phyloP scores from a whole-genome alignment of 1,140 invertebrate species.

The Varroa destructor region DNA sequence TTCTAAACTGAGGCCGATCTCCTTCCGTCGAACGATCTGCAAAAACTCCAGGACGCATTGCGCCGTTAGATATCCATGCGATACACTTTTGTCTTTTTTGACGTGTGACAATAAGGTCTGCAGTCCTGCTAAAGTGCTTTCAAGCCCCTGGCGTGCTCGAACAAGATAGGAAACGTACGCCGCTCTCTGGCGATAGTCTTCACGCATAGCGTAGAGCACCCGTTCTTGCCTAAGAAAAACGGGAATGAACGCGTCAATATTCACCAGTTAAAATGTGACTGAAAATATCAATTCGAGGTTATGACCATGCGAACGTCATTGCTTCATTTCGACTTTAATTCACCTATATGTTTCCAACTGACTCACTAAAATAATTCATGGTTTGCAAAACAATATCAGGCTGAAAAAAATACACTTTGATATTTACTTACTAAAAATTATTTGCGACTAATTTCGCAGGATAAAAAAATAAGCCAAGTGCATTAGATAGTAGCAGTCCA shows the following conservation, averaged over 20 bases:
- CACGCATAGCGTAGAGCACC: slow-evolving; percentile 58
- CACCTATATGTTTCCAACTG: no score
- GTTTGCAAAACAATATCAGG: no score
- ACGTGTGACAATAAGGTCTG: slow-evolving; percentile 47
- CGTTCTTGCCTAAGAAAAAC: slow-evolving; percentile 46
- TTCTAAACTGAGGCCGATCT: slow-evolving; percentile 46
- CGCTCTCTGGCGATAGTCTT: slow-evolving; percentile 62
- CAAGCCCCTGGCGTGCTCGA: slow-evolving; percentile 61
- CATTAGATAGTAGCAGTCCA: no score
- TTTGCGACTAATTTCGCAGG: no score
- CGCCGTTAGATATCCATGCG: slow-evolving; percentile 60
- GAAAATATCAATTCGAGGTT: slow-evolving; percentile 20
- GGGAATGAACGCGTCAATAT: slow-evolving; percentile 1
- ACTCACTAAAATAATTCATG: no score
- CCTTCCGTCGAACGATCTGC: slow-evolving; percentile 47
- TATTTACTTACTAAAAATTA: no score
- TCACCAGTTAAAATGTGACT: slow-evolving; percentile 31
- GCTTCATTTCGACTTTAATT: slow-evolving; percentile 23
- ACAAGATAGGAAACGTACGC: slow-evolving; percentile 74
- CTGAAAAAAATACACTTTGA: no score
- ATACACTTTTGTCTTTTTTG: slow-evolving; percentile 56
- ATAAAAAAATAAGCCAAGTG: no score
- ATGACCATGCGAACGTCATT: slow-evolving; percentile 15
- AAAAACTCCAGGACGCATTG: slow-evolving; percentile 66
- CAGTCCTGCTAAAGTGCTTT: slow-evolving; percentile 63